Conservation (phyloP, 2,888 invertebrate genomes). For the Parapristionchus giblindavisi region DNA sequence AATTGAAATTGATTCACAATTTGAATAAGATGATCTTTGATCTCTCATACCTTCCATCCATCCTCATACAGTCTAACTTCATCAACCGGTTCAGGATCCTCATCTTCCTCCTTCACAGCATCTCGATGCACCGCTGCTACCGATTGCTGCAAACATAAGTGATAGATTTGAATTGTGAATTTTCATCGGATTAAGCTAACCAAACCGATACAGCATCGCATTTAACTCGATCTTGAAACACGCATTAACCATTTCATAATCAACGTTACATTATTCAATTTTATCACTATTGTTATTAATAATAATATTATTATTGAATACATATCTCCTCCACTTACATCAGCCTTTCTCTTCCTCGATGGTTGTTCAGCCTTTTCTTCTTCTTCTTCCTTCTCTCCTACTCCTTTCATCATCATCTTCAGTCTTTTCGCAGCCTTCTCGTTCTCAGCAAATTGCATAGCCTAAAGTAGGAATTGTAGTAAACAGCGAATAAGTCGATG, state of each 20-base stretch:
- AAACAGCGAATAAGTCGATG: too few relatives aligned
- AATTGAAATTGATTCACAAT: not conserved
- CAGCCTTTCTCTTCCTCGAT: slow-evolving; percentile 48
- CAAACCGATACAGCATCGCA: too few relatives aligned
- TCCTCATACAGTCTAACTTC: slow-evolving; percentile 80
- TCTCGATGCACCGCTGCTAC: slow-evolving; percentile 12
- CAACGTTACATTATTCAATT: too few relatives aligned
- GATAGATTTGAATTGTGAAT: too few relatives aligned
- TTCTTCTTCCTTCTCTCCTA: slow-evolving; percentile 32
- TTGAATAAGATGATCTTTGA: not conserved
- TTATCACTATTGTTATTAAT: too few relatives aligned
- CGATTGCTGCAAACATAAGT: slow-evolving; percentile 6
- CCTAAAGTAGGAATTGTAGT: too few relatives aligned
- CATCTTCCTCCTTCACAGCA: slow-evolving; percentile 44
- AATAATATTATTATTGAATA: too few relatives aligned
- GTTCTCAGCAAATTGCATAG: slow-evolving; percentile 68
- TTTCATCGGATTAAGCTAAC: too few relatives aligned
- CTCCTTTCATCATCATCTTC: slow-evolving; percentile 73
- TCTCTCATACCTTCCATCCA: slow-evolving; percentile 95
- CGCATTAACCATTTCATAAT: too few relatives aligned
- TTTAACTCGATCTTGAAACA: too few relatives aligned
- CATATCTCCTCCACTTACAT: slow-evolving; percentile 33
- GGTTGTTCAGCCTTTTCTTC: slow-evolving; percentile 28
- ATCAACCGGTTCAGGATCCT: slow-evolving; percentile 61
- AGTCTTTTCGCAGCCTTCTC: slow-evolving; percentile 71